These are phyloP conservation scores for Diarsia rubi DNA, from an alignment of 2,888 invertebrate species.

Conservation along the genomic window DNA sequence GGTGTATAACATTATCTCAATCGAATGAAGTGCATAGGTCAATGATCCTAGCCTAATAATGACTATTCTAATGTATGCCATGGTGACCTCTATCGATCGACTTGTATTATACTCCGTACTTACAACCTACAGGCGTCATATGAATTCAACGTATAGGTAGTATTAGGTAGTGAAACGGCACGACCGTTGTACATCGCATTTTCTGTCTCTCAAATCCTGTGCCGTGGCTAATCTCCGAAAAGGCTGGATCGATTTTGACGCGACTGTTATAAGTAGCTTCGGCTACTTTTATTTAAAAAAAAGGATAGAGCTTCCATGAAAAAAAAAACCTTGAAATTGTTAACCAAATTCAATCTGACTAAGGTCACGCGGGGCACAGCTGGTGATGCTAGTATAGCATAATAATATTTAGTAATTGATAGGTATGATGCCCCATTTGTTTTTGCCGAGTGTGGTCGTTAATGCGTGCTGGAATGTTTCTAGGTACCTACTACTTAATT, in stretches of 20 bases:
- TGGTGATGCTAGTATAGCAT: too few species aligned
- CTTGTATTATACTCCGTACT: slow-evolving; percentile 7
- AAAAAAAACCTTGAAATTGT: too few species aligned
- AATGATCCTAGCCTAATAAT: neutral
- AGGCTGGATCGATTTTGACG: too few species aligned
- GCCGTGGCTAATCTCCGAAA: too few species aligned
- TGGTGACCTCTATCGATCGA: slow-evolving; percentile 18
- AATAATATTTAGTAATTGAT: too few species aligned
- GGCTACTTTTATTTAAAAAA: too few species aligned
- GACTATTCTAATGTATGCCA: neutral
- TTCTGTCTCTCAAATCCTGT: neutral
- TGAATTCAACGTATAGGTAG: neutral
- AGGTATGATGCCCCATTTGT: slow-evolving; percentile 10
- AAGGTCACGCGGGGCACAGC: too few species aligned
- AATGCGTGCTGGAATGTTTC: neutral
- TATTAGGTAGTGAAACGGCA: neutral
- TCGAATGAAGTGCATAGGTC: slow-evolving; percentile 15
- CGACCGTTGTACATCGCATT: neutral
- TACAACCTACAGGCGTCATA: neutral
- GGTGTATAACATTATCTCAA: too few species aligned
- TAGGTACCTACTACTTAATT: neutral
- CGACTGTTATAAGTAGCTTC: too few species aligned
- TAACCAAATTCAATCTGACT: too few species aligned
- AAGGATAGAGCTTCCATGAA: too few species aligned
- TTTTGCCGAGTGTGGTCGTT: neutral